These are phyloP conservation scores for Gerosis bhagava DNA, from an alignment of 2,888 invertebrate genomes.

Conservation along the genomic window DNA sequence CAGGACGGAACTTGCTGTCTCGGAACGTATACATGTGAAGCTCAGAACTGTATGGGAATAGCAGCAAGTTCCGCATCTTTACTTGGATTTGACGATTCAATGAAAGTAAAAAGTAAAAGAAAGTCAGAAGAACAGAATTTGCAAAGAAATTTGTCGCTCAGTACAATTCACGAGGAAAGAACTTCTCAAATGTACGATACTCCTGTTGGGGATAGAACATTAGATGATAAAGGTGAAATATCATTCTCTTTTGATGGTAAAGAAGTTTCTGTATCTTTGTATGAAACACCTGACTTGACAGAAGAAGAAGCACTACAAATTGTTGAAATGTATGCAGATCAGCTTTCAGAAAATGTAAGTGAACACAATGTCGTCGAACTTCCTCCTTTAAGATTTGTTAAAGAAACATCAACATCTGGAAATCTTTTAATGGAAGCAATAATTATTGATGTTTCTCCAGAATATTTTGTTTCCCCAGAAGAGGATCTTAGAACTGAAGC, in stretches of 20 bases:
- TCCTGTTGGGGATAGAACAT: slow-evolving; percentile 88
- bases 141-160: slow-evolving; percentile 91
- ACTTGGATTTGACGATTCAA: slow-evolving; percentile 91
- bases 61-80: slow-evolving; percentile 94
- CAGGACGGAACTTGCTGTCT: slow-evolving; percentile 95
- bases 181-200: slow-evolving; percentile 95
- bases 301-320: slow-evolving; percentile 96
- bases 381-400: slow-evolving; percentile 93
- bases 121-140: slow-evolving; percentile 76
- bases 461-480: slow-evolving; percentile 90
- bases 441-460: slow-evolving; percentile 93
- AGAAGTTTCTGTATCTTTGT: slow-evolving; percentile 94
- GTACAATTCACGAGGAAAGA: slow-evolving; percentile 95
- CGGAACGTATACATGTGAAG: slow-evolving; percentile 95
- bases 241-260: slow-evolving; percentile 96
- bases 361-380: slow-evolving; percentile 94
- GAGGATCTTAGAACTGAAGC: slow-evolving; percentile 94
- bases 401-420: slow-evolving; percentile 94
- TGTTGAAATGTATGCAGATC: slow-evolving; percentile 97
- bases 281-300: slow-evolving; percentile 95
- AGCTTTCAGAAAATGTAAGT: slow-evolving; percentile 92
- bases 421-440: slow-evolving; percentile 95
- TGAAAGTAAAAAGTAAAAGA: slow-evolving; percentile 79
- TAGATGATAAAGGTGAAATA: slow-evolving; percentile 92
- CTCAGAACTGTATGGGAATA: slow-evolving; percentile 95